Conservation (phyloP, 2,888 invertebrate genomes). For the Taphrorychus bicolor region DNA sequence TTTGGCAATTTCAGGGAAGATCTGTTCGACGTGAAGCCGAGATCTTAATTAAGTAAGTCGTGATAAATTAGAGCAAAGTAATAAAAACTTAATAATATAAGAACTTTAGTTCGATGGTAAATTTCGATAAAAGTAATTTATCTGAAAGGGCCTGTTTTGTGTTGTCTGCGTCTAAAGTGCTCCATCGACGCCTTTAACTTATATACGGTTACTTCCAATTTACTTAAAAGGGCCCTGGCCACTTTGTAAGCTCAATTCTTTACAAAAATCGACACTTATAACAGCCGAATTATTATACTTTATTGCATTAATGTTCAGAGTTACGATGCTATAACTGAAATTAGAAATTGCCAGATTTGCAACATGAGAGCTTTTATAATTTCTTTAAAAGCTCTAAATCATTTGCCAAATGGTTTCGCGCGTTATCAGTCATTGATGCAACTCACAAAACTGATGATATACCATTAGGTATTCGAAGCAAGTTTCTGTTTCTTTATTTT, state of each 20-base stretch:
- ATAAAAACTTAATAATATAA: conserved; percentile 45
- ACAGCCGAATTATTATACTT: conserved; percentile 54
- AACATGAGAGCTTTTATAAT: conserved; percentile 23
- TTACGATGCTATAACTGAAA: conserved; percentile 51
- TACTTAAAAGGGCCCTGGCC: conserved; percentile 60
- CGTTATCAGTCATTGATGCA: too few relatives aligned
- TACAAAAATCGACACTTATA: conserved; percentile 60
- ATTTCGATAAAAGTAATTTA: conserved; percentile 56
- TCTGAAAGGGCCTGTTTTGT: conserved; percentile 55
- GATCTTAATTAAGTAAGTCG: conserved; percentile 3
- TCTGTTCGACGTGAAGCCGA: not conserved
- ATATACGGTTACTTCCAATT: conserved; percentile 59
- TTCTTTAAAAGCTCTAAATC: conserved; percentile 23
- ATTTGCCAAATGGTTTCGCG: not conserved
- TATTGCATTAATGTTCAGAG: conserved; percentile 50
- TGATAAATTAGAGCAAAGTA: conserved; percentile 18
- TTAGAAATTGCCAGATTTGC: conserved; percentile 45
- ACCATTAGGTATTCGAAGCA: too few relatives aligned
- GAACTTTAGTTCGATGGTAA: conserved; percentile 48
- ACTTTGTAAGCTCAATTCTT: conserved; percentile 58
- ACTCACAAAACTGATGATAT: too few relatives aligned
- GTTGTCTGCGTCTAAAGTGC: conserved; percentile 53
- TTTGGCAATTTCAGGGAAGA: not conserved
- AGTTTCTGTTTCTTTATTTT: too few relatives aligned
- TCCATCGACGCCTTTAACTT: conserved; percentile 58